A percentile compares a stretch with the other conserved stretches of the same genome.
phyloP scores from a whole-genome alignment of 1,140 invertebrate genomes.

The Ostrea edulis region DNA sequence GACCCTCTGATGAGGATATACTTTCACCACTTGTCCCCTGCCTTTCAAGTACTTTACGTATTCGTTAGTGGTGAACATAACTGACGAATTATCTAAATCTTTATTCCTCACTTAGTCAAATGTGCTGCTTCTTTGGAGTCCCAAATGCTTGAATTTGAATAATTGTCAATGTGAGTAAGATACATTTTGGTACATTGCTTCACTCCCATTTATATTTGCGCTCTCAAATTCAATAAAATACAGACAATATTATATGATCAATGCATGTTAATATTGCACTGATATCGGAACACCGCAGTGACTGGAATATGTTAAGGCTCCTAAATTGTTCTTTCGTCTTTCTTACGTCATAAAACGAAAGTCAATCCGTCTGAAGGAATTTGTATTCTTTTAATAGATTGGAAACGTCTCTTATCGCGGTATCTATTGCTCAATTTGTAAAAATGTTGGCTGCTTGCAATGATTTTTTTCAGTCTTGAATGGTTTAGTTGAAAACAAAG shows the following conservation, averaged over 20 bases:
- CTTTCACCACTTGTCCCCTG: too few relatives aligned
- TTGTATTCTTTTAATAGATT: slow-evolving; percentile 2
- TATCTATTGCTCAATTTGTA: background rate
- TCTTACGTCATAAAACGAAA: slow-evolving; percentile 27
- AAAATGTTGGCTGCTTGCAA: background rate
- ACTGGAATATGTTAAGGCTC: background rate
- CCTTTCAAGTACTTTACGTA: too few relatives aligned
- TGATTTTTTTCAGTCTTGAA: background rate
- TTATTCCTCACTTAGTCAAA: too few relatives aligned
- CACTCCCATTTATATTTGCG: background rate
- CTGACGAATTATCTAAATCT: too few relatives aligned
- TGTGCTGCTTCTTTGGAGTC: too few relatives aligned
- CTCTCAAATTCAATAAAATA: background rate
- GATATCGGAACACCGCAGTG: background rate
- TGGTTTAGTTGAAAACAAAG: background rate
- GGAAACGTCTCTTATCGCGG: slow-evolving; percentile 9
- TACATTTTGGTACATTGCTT: background rate
- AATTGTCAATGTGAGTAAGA: too few relatives aligned
- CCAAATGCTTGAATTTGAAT: too few relatives aligned
- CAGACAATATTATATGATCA: slow-evolving; percentile 2
- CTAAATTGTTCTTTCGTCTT: background rate
- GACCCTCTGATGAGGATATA: too few relatives aligned
- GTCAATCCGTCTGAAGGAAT: slow-evolving; percentile 5
- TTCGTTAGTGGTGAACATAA: too few relatives aligned
- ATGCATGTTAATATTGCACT: background rate